Conservation (phyloP, 30 jellyfish, hydroid and myxozoan genomes). For the Turritopsis rubra region DNA sequence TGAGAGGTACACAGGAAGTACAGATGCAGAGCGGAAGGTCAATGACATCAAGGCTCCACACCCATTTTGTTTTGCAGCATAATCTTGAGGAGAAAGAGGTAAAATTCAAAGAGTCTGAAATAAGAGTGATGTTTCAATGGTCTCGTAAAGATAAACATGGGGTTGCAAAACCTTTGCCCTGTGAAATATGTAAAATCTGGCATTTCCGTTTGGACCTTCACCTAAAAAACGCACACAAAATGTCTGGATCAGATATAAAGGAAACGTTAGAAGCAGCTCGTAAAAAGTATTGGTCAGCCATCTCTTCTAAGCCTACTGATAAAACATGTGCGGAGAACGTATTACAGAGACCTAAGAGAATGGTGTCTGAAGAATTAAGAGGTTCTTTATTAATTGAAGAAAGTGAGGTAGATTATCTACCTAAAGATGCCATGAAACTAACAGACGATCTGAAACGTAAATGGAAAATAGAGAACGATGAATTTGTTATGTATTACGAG, state of each 20-base stretch:
- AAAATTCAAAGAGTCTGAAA: slow-evolving; percentile 13
- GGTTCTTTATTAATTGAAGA: background rate
- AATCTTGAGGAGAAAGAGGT: background rate
- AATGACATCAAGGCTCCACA: background rate
- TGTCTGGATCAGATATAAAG: slow-evolving; percentile 1
- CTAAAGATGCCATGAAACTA: background rate
- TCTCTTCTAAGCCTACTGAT: slow-evolving; percentile 4
- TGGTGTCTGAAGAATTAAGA: background rate
- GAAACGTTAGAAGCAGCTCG: background rate
- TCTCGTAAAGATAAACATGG: slow-evolving; percentile 10
- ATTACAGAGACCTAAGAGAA: background rate
- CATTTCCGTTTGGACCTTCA: background rate
- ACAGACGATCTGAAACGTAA: background rate
- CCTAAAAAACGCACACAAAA: slow-evolving; percentile 8
- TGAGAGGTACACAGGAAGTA: background rate
- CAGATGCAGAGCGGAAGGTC: background rate
- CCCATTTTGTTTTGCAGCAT: background rate
- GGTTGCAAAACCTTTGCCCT: slow-evolving; percentile 18
- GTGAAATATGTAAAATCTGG: slow-evolving; percentile 18
- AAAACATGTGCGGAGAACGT: background rate
- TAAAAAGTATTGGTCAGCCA: slow-evolving; percentile 10
- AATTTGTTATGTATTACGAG: background rate
- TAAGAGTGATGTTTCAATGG: slow-evolving; percentile 27
- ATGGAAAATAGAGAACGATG: background rate
- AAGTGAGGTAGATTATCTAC: background rate